These are phyloP conservation scores for Onychomys arenicola DNA, from an alignment of 2,797 vertebrate genomes.

Conservation along the genomic window DNA sequence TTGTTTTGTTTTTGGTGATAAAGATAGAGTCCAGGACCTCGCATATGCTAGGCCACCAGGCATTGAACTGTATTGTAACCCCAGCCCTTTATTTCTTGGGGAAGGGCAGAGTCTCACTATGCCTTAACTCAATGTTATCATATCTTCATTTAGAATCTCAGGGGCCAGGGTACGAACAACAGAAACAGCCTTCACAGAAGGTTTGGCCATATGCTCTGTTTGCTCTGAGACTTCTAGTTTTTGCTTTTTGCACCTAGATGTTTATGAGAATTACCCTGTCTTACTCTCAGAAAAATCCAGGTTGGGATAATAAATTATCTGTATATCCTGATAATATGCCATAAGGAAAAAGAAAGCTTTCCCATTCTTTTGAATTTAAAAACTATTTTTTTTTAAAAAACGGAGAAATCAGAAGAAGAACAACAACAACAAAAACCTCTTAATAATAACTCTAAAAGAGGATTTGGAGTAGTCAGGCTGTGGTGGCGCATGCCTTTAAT, in stretches of 20 bases:
- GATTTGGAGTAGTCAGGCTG: not conserved
- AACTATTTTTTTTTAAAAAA: not conserved
- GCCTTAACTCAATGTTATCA: not conserved
- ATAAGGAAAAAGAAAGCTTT: not conserved
- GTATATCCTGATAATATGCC: not conserved
- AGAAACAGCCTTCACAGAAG: not conserved
- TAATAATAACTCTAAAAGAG: not conserved
- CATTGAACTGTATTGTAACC: not conserved
- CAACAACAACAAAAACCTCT: not conserved
- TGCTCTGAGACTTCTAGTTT: not conserved
- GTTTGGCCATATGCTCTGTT: not conserved
- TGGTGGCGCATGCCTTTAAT: not conserved
- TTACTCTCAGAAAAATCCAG: not conserved
- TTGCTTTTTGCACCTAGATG: not conserved
- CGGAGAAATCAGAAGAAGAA: not conserved
- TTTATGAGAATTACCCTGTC: not conserved
- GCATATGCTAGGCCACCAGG: not conserved
- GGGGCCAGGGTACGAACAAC: not conserved
- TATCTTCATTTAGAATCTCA: not conserved
- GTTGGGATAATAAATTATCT: not conserved
- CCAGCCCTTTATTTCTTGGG: not conserved
- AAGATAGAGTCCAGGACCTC: not conserved
- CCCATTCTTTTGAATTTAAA: constrained; percentile 4
- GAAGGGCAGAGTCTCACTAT: not conserved
- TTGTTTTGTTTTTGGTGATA: not conserved